A percentile compares a stretch with the other conserved stretches of the same genome.
These are phyloP conservation scores for Hemiscyllium ocellatum DNA, from an alignment of 2,113 vertebrate genomes.

Conservation along the genomic window DNA sequence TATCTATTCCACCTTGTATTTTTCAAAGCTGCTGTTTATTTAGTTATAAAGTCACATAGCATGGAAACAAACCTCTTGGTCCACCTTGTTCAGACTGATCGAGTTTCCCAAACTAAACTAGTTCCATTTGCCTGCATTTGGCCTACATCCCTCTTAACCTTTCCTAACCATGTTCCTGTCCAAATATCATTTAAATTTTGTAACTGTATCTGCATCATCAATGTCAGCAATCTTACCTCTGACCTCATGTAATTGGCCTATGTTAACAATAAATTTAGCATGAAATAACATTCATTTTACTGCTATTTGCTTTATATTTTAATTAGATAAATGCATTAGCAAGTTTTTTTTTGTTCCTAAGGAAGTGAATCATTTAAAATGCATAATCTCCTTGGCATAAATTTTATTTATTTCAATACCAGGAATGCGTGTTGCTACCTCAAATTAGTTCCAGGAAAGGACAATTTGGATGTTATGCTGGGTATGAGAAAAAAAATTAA, in stretches of 20 bases:
- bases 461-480: neutral
- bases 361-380: constrained; percentile 2
- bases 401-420: neutral
- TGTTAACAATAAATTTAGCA: neutral
- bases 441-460: neutral
- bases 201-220: neutral
- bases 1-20: neutral
- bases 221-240: neutral
- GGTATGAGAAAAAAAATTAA: neutral
- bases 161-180: too few relatives aligned
- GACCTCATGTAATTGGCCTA: neutral
- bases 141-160: too few relatives aligned
- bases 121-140: too few relatives aligned
- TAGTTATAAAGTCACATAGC: neutral
- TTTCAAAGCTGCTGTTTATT: neutral
- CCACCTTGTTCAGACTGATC: too few relatives aligned
- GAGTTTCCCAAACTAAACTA: too few relatives aligned
- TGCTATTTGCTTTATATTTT: neutral
- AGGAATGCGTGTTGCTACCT: neutral
- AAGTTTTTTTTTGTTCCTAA: neutral
- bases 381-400: neutral
- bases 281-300: neutral
- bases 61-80: too few relatives aligned
- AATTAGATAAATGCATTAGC: neutral
- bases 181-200: too few relatives aligned